Evolutionary conservation across 2,113 vertebrate species (phyloP).

Genomic region (Protobothrops flavoviridis): DNA sequence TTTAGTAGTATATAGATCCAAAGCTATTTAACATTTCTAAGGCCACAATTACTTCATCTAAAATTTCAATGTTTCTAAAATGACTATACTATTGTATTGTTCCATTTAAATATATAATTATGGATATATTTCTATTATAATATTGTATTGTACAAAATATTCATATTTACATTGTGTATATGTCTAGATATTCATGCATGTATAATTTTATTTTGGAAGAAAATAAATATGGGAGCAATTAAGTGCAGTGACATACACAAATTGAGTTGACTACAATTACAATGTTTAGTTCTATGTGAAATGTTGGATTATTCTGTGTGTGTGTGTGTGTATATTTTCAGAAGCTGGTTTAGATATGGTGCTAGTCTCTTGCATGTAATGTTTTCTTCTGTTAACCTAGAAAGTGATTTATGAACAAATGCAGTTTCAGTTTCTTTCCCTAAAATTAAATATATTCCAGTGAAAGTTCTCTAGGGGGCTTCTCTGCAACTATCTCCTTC

Average conservation of each 20-base stretch:
- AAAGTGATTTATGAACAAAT: constrained; percentile 2
- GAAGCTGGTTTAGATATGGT: background rate
- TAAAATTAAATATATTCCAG: background rate
- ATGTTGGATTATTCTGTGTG: background rate
- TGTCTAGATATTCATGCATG: background rate
- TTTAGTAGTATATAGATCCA: background rate
- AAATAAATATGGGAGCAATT: background rate
- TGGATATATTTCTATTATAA: background rate
- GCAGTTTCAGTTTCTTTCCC: background rate
- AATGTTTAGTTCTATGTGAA: background rate
- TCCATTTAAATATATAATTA: background rate
- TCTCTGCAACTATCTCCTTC: background rate
- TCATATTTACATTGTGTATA: background rate
- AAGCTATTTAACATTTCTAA: background rate
- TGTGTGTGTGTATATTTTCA: background rate
- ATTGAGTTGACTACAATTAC: background rate
- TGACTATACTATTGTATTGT: background rate
- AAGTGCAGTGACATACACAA: background rate
- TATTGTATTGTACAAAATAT: background rate
- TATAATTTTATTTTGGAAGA: background rate
- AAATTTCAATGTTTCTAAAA: background rate
- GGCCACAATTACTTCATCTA: background rate
- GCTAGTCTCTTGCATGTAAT: background rate
- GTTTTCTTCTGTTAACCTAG: background rate
- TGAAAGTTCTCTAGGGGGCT: too few species aligned